Evolutionary conservation across 2,888 invertebrate species (phyloP).

Genomic region (Globia sparganii): DNA sequence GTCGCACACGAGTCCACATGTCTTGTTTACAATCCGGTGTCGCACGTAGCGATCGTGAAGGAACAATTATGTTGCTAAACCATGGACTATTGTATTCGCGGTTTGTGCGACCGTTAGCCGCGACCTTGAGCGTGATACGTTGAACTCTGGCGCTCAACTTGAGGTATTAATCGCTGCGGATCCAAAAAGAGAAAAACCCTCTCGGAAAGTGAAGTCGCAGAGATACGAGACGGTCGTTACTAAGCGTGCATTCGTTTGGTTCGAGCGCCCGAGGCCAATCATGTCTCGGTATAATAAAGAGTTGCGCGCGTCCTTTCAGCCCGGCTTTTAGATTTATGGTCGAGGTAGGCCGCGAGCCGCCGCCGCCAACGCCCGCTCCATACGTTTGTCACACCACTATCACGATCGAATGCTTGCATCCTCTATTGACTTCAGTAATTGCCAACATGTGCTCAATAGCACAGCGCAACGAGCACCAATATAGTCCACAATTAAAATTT

Average conservation of each 20-base stretch:
- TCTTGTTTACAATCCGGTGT: constrained; percentile 80
- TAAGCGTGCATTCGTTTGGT: constrained; percentile 84
- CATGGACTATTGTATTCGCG: constrained; percentile 73
- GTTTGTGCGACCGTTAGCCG: constrained; percentile 69
- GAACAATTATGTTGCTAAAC: constrained; percentile 75
- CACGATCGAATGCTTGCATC: constrained; percentile 75
- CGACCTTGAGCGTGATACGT: constrained; percentile 76
- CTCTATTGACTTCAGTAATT: constrained; percentile 76
- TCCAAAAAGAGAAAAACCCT: constrained; percentile 75
- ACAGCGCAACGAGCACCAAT: constrained; percentile 20
- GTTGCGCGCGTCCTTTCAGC: constrained; percentile 84
- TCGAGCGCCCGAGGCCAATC: constrained; percentile 88
- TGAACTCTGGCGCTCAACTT: constrained; percentile 75
- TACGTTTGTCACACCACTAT: constrained; percentile 87
- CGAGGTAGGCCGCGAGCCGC: constrained; percentile 74
- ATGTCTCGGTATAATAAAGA: constrained; percentile 89
- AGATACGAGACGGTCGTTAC: constrained; percentile 83
- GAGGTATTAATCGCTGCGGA: constrained; percentile 71
- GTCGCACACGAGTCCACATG: constrained; percentile 66
- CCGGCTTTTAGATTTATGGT: constrained; percentile 85
- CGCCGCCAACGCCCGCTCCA: constrained; percentile 79
- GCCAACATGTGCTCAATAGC: constrained; percentile 73
- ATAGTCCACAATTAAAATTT: constrained; percentile 68
- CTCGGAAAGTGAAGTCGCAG: constrained; percentile 80
- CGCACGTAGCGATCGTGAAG: constrained; percentile 72